A percentile compares a stretch with the other conserved stretches of the same genome.
These are phyloP conservation scores for Enteromius trimaculatus DNA, from an alignment of 2,797 vertebrate species.

Conservation along the genomic window DNA sequence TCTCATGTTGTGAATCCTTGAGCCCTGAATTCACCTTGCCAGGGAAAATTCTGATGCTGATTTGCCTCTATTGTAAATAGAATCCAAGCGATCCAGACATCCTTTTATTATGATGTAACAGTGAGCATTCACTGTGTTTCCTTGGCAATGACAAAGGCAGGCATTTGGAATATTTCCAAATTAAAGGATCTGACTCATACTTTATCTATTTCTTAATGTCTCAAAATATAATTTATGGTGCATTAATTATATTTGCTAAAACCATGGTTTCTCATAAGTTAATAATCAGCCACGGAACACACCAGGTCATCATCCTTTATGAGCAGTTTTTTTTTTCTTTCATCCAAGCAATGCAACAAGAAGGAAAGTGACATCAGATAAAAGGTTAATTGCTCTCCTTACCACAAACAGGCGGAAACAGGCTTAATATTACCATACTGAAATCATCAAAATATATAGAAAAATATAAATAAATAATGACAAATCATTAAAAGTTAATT, in stretches of 20 bases:
- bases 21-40: slow-evolving; percentile 18
- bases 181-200: slow-evolving; percentile 28
- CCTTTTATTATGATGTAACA: slow-evolving; percentile 19
- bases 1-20: slow-evolving; percentile 20
- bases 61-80: slow-evolving; percentile 19
- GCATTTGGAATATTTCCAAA: slow-evolving; percentile 29
- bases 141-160: neutral
- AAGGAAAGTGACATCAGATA: neutral
- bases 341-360: neutral
- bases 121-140: neutral
- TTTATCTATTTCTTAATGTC: slow-evolving; percentile 41
- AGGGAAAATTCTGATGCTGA: slow-evolving; percentile 3
- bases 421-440: neutral
- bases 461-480: slow-evolving; percentile 15
- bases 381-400: slow-evolving; percentile 12
- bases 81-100: slow-evolving; percentile 20
- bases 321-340: slow-evolving; percentile 60
- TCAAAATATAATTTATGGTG: slow-evolving; percentile 60
- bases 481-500: slow-evolving; percentile 5
- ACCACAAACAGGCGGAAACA: neutral
- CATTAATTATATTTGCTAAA: slow-evolving; percentile 62
- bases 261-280: slow-evolving; percentile 60
- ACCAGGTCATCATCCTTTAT: slow-evolving; percentile 61
- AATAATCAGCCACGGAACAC: slow-evolving; percentile 64
- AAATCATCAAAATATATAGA: neutral